Evolutionary conservation across 1,140 invertebrate genomes (phyloP).

Genomic region (Aculops lycopersici): DNA sequence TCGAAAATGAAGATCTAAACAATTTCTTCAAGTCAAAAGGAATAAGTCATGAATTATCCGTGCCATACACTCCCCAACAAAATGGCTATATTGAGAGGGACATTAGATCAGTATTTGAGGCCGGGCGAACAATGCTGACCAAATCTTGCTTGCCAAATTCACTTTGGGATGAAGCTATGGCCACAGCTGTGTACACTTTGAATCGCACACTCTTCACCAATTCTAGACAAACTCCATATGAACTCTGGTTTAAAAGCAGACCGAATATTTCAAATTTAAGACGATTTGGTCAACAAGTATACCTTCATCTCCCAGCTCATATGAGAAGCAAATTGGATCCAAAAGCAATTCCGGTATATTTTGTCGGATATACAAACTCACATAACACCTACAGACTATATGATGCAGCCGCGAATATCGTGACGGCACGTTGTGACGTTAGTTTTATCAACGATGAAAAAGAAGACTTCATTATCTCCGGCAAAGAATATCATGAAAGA

Average conservation of each 20-base stretch:
- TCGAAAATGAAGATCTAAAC: slow-evolving; percentile 2
- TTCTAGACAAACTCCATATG: slow-evolving; percentile 10
- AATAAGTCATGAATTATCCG: slow-evolving; percentile 16
- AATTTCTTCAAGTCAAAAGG: not conserved
- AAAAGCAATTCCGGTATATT: slow-evolving; percentile 1
- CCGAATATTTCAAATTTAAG: slow-evolving; percentile 3
- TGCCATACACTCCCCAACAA: slow-evolving; percentile 18
- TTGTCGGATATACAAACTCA: slow-evolving; percentile 4
- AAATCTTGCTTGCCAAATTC: slow-evolving; percentile 3
- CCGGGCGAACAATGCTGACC: slow-evolving; percentile 14
- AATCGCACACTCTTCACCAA: not conserved
- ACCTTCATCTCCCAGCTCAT: not conserved
- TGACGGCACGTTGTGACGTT: not conserved
- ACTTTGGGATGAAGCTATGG: not conserved
- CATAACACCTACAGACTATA: not conserved
- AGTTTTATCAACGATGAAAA: no score
- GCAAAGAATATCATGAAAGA: no score
- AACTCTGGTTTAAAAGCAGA: slow-evolving; percentile 5
- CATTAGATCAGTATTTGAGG: slow-evolving; percentile 16
- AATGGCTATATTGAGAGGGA: slow-evolving; percentile 21
- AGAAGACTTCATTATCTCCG: no score
- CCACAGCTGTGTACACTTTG: slow-evolving; percentile 1
- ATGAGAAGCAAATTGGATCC: slow-evolving; percentile 5
- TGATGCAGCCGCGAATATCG: not conserved
- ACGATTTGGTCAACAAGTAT: slow-evolving; percentile 5